Evolutionary conservation across 1,140 invertebrate species (phyloP).

Genomic region (Dinoponera quadriceps): DNA sequence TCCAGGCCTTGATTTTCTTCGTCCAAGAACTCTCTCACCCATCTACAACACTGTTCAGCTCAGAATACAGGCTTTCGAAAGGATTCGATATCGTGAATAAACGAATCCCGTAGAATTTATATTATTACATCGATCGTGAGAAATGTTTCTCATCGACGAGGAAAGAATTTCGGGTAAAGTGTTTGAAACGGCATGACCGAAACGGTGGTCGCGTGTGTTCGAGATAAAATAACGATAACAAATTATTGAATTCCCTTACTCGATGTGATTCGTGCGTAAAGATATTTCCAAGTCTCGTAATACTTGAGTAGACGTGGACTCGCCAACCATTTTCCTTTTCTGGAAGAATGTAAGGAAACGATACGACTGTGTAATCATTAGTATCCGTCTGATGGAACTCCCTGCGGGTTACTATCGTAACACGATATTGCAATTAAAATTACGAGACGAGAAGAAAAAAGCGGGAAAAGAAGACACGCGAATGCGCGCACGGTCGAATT

Average conservation of each 20-base stretch:
- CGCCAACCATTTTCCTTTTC: conserved; percentile 98
- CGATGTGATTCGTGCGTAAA: conserved; percentile 99
- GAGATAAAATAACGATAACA: conserved; percentile 11
- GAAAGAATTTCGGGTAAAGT: conserved; percentile 8
- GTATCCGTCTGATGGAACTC: conserved; percentile 70
- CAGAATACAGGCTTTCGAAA: conserved; percentile 39
- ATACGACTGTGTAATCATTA: conserved; percentile 84
- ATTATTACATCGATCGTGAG: too few relatives aligned
- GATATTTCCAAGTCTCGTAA: conserved; percentile 99
- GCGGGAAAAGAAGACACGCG: too few relatives aligned
- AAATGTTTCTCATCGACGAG: too few relatives aligned
- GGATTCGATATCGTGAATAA: not conserved
- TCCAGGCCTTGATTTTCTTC: conserved; percentile 98
- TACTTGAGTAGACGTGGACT: conserved; percentile 99
- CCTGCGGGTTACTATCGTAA: conserved; percentile 14
- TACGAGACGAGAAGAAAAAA: too few relatives aligned
- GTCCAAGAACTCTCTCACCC: conserved; percentile 99
- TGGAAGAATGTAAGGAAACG: conserved; percentile 89
- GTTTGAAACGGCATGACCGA: not conserved
- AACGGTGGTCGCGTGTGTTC: too few relatives aligned
- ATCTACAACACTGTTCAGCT: conserved; percentile 87
- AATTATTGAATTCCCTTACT: conserved; percentile 90
- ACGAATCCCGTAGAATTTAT: not conserved
- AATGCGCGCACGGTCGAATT: too few relatives aligned
- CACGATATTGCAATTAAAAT: not conserved